Conservation (phyloP, 2,113 vertebrate genomes). For the Lanius collurio region DNA sequence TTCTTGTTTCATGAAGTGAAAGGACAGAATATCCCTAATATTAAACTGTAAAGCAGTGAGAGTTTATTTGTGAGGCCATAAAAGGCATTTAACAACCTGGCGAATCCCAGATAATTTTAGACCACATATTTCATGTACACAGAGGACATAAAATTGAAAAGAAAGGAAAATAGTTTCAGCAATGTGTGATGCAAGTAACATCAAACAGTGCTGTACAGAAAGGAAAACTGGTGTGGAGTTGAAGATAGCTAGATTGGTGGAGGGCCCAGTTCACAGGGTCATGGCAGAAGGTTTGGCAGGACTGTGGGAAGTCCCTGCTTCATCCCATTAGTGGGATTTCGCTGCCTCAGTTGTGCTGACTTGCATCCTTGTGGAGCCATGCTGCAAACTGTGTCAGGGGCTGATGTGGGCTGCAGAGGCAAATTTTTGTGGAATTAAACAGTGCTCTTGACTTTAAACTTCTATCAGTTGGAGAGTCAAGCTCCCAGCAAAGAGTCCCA, state of each 20-base stretch:
- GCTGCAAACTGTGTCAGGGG: not conserved
- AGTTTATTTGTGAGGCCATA: not conserved
- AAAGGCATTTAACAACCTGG: not conserved
- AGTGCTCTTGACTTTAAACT: not conserved
- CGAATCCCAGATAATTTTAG: not conserved
- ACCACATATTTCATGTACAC: not conserved
- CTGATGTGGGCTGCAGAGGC: not conserved
- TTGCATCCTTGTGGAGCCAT: not conserved
- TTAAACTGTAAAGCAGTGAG: not conserved
- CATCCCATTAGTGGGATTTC: not conserved
- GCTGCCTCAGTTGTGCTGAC: not conserved
- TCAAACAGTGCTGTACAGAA: not conserved
- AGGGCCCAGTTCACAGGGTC: not conserved
- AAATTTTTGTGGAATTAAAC: not conserved
- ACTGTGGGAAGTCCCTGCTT: not conserved
- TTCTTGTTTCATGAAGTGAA: not conserved
- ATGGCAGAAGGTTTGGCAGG: not conserved
- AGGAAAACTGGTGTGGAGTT: not conserved
- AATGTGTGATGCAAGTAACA: not conserved
- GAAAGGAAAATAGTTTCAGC: not conserved
- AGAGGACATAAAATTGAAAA: not conserved
- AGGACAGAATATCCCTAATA: not conserved
- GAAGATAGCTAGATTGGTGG: rapidly evolving
- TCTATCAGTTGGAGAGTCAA: not conserved
- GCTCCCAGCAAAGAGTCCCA: not conserved